These are phyloP conservation scores for Musca vetustissima DNA, from an alignment of 1,140 invertebrate genomes.

Conservation along the genomic window DNA sequence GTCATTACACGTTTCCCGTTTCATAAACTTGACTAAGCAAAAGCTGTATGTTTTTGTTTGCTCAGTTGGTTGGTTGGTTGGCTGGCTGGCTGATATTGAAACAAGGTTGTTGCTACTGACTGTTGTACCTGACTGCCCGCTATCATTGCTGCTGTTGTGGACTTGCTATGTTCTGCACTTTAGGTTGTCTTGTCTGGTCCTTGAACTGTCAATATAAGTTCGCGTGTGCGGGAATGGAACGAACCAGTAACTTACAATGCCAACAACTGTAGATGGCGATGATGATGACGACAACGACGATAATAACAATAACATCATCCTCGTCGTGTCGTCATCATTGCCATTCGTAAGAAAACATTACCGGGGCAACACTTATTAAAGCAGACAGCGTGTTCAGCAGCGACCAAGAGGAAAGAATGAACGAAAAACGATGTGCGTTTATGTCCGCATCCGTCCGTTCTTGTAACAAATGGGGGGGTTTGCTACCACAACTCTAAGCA, in stretches of 20 bases:
- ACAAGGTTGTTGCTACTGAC: neutral
- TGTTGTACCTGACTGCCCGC: constrained; percentile 1
- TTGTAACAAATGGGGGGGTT: neutral
- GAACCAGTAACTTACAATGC: constrained; percentile 4
- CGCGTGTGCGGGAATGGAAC: constrained; percentile 9
- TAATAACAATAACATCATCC: neutral
- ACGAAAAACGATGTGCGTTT: neutral
- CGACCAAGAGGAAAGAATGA: neutral
- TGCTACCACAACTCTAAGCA: too few species aligned
- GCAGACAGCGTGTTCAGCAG: too few species aligned
- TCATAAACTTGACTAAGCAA: constrained; percentile 3
- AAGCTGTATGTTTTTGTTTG: constrained; percentile 17
- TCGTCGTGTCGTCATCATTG: neutral
- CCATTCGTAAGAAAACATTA: too few species aligned
- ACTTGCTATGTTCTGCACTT: too few species aligned
- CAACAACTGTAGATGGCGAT: neutral
- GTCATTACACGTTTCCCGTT: constrained; percentile 6
- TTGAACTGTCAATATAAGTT: constrained; percentile 34
- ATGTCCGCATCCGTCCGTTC: constrained; percentile 2
- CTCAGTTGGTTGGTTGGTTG: too few species aligned
- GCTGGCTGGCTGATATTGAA: constrained; percentile 4
- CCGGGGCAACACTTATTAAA: constrained; percentile 17
- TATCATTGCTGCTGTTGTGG: too few species aligned
- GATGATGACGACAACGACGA: constrained; percentile 1
- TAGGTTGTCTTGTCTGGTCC: constrained; percentile 29